These are phyloP conservation scores for Melanargia galathea DNA, from an alignment of 2,888 invertebrate genomes.

Conservation along the genomic window DNA sequence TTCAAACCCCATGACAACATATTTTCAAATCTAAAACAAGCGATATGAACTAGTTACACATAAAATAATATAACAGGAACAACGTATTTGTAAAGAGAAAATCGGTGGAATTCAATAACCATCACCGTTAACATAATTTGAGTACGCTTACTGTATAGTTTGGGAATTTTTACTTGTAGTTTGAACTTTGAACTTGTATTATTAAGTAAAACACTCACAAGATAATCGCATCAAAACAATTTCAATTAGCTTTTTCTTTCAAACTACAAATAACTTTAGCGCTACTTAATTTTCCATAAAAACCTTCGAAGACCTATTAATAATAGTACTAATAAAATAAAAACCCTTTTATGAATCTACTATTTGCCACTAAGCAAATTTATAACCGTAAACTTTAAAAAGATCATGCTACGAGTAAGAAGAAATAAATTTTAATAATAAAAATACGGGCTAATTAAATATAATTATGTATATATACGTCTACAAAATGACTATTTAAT, in stretches of 20 bases:
- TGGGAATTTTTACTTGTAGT: slow-evolving; percentile 41
- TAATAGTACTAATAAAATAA: neutral
- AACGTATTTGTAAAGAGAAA: slow-evolving; percentile 33
- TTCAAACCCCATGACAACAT: slow-evolving; percentile 80
- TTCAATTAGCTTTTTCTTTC: slow-evolving; percentile 10
- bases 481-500: slow-evolving; percentile 11
- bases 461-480: no score
- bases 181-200: slow-evolving; percentile 36
- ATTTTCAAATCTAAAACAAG: slow-evolving; percentile 62
- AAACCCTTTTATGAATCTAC: slow-evolving; percentile 2
- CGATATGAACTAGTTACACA: slow-evolving; percentile 51
- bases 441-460: neutral
- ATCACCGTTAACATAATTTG: slow-evolving; percentile 51
- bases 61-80: slow-evolving; percentile 40
- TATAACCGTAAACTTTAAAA: neutral
- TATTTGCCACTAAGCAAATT: neutral
- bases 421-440: slow-evolving; percentile 8
- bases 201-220: neutral
- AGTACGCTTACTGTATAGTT: slow-evolving; percentile 22
- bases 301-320: neutral
- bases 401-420: slow-evolving; percentile 9
- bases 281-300: neutral
- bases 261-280: slow-evolving; percentile 37
- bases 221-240: neutral
- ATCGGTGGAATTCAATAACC: slow-evolving; percentile 46